Conservation (phyloP, 2,113 vertebrate genomes). For the Okapia johnstoni region DNA sequence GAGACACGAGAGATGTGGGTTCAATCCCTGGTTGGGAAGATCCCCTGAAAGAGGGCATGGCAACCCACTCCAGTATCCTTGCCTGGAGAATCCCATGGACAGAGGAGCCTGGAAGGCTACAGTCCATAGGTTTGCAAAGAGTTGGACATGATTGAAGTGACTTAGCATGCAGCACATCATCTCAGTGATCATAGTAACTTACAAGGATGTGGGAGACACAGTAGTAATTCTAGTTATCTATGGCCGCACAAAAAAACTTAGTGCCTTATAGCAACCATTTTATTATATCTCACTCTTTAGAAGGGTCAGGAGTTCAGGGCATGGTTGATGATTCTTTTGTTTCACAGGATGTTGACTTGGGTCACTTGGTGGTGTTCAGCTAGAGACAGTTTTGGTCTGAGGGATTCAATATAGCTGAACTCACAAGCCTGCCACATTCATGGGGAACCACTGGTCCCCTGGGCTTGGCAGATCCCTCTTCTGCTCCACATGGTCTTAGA, state of each 20-base stretch:
- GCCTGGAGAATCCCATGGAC: not conserved
- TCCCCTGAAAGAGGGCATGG: not conserved
- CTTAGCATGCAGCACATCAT: not conserved
- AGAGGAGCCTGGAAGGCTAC: not conserved
- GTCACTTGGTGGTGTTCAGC: not conserved
- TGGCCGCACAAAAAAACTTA: fast-evolving
- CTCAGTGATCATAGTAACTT: fast-evolving
- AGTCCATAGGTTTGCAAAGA: not conserved
- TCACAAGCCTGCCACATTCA: too few relatives aligned
- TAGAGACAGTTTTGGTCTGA: not conserved
- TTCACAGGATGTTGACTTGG: not conserved
- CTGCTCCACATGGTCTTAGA: not conserved
- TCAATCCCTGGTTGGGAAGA: not conserved
- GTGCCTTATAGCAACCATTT: not conserved
- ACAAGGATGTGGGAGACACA: not conserved
- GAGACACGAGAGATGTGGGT: not conserved
- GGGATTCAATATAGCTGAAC: not conserved
- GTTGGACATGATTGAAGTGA: fast-evolving
- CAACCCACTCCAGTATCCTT: not conserved
- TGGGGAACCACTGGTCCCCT: not conserved
- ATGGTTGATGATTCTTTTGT: not conserved
- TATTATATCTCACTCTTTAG: not conserved
- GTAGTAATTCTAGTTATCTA: too few relatives aligned
- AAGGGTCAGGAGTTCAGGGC: not conserved
- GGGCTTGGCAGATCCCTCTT: not conserved